phyloP scores from a whole-genome alignment of 2,113 vertebrate species.

The Ptilonorhynchus violaceus region DNA sequence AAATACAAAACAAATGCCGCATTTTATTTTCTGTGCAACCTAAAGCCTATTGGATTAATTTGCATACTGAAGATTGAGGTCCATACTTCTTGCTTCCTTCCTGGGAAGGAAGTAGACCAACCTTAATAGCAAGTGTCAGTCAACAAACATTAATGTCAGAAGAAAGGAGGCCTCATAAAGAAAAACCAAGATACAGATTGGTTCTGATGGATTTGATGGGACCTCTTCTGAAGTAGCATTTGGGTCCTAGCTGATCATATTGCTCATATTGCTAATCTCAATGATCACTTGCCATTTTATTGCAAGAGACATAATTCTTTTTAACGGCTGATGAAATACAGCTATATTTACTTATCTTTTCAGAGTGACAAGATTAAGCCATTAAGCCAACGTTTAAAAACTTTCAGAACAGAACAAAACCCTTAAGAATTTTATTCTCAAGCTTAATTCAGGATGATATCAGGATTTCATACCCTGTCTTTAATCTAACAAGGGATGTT shows the following conservation, averaged over 20 bases:
- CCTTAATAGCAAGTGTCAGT: neutral
- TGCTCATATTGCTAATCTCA: neutral
- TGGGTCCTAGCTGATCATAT: neutral
- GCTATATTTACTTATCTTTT: slow-evolving; percentile 1
- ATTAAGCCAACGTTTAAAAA: neutral
- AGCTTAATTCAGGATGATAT: slow-evolving; percentile 34
- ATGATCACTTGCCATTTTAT: neutral
- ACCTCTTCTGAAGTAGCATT: neutral
- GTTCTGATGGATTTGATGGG: neutral
- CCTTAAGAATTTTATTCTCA: neutral
- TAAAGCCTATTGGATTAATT: neutral
- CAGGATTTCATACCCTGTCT: slow-evolving; percentile 46
- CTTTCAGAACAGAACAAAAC: neutral
- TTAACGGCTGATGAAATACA: slow-evolving; percentile 1
- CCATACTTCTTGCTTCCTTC: neutral
- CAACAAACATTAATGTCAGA: neutral
- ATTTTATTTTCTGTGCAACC: neutral
- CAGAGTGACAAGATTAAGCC: neutral
- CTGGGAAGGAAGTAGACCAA: neutral
- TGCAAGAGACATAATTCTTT: neutral
- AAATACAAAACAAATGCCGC: neutral
- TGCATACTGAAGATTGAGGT: neutral
- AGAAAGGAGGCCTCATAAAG: neutral
- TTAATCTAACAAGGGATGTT: slow-evolving; percentile 41
- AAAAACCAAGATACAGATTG: neutral